Evolutionary conservation across 2,888 invertebrate species (phyloP).

Genomic region (Gryllus longicercus): DNA sequence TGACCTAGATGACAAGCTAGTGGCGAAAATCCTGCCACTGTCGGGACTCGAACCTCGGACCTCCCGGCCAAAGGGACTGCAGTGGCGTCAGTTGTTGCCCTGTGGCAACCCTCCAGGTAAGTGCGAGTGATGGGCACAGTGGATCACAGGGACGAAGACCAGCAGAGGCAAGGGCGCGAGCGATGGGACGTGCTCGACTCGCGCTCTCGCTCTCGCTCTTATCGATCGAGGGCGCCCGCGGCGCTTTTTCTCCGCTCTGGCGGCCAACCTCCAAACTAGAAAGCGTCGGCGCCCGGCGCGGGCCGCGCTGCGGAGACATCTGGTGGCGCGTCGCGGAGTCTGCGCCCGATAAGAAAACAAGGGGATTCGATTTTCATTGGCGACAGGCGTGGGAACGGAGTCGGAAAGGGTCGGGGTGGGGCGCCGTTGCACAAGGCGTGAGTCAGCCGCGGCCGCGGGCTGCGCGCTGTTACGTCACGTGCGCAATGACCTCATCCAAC

Average conservation of each 20-base stretch:
- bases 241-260: background rate
- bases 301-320: background rate
- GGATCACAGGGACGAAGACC: too few species aligned
- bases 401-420: background rate
- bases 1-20: too few species aligned
- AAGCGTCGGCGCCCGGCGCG: background rate
- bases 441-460: background rate
- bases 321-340: background rate
- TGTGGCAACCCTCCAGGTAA: too few species aligned
- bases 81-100: too few species aligned
- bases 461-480: background rate
- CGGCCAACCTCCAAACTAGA: background rate
- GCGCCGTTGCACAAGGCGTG: background rate
- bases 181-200: background rate
- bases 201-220: constrained; percentile 17
- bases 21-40: too few species aligned
- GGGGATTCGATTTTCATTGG: background rate
- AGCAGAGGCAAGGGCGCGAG: too few species aligned
- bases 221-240: background rate
- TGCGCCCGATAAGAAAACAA: background rate
- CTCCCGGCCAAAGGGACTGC: too few species aligned
- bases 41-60: too few species aligned
- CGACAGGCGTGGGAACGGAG: background rate
- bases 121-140: too few species aligned
- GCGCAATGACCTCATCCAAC: background rate